These are phyloP conservation scores for Ctenochaetus hawaiiensis DNA, from an alignment of 2,797 vertebrate species.

Conservation along the genomic window DNA sequence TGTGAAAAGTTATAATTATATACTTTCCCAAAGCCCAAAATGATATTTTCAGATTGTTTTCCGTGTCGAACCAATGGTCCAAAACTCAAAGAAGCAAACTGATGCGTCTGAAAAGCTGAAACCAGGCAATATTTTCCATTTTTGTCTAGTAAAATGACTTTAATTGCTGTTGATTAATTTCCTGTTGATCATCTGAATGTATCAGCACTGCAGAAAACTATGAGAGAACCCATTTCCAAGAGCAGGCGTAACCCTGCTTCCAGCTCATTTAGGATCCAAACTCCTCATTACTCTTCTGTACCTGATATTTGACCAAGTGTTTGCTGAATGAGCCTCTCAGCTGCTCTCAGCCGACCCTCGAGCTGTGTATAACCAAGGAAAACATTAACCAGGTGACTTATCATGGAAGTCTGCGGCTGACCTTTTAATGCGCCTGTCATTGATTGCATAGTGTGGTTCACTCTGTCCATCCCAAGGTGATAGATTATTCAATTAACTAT, in stretches of 20 bases:
- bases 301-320: constrained; percentile 35
- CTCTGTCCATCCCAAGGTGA: constrained; percentile 96
- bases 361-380: constrained; percentile 82
- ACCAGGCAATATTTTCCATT: too few species aligned
- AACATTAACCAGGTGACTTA: constrained; percentile 91
- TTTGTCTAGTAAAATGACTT: too few species aligned
- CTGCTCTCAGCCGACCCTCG: constrained; percentile 42
- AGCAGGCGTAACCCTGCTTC: not conserved
- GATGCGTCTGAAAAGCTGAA: too few species aligned
- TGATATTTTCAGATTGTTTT: too few species aligned
- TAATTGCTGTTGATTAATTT: too few species aligned
- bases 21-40: too few species aligned
- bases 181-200: too few species aligned
- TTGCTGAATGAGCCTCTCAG: constrained; percentile 17
- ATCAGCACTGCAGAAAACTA: too few species aligned
- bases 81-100: too few species aligned
- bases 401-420: constrained; percentile 95
- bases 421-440: constrained; percentile 98
- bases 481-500: constrained; percentile 99
- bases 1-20: too few species aligned
- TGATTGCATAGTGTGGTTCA: constrained; percentile 92
- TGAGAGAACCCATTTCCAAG: not conserved
- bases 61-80: too few species aligned
- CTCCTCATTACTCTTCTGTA: constrained; percentile 28
- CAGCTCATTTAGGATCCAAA: not conserved